Evolutionary conservation across 2,113 vertebrate genomes (phyloP).

Genomic region (Gambusia holbrooki): DNA sequence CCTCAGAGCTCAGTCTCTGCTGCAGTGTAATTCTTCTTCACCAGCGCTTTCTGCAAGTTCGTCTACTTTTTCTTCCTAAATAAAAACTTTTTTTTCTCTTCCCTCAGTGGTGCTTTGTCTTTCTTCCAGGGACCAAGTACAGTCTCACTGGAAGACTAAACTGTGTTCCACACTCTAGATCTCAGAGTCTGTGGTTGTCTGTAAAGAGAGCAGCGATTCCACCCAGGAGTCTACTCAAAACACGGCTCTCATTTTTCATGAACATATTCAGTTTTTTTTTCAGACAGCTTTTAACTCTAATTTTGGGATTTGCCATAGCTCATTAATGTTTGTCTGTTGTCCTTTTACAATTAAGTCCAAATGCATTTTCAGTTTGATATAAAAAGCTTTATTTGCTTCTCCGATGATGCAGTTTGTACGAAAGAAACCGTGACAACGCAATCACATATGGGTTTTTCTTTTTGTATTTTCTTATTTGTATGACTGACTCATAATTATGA

Average conservation of each 20-base stretch:
- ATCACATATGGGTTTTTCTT: too few relatives aligned
- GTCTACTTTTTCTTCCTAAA: constrained; percentile 6
- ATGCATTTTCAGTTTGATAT: neutral
- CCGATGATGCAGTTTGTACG: neutral
- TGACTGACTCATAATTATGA: too few relatives aligned
- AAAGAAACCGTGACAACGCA: neutral
- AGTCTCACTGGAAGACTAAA: constrained; percentile 32
- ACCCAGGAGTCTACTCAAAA: constrained; percentile 27
- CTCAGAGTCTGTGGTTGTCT: constrained; percentile 35
- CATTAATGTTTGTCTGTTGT: neutral
- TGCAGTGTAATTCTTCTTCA: constrained; percentile 3
- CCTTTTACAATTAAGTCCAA: neutral
- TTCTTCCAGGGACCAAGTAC: constrained; percentile 13
- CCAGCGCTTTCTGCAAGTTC: constrained; percentile 8
- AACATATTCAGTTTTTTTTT: neutral
- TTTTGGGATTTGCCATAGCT: neutral
- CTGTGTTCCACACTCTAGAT: constrained; percentile 19
- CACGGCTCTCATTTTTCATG: constrained; percentile 7
- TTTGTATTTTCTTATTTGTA: too few relatives aligned
- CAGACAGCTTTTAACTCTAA: neutral
- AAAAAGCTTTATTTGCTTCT: neutral
- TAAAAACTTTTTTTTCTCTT: constrained; percentile 10
- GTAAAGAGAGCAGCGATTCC: constrained; percentile 6
- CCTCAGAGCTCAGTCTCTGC: constrained; percentile 20
- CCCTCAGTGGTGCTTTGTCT: neutral